Percentiles rank a stretch among this genome's conserved stretches.
Conservation (phyloP, 2,888 invertebrate genomes). For the Stenchaetothrips biformis region DNA sequence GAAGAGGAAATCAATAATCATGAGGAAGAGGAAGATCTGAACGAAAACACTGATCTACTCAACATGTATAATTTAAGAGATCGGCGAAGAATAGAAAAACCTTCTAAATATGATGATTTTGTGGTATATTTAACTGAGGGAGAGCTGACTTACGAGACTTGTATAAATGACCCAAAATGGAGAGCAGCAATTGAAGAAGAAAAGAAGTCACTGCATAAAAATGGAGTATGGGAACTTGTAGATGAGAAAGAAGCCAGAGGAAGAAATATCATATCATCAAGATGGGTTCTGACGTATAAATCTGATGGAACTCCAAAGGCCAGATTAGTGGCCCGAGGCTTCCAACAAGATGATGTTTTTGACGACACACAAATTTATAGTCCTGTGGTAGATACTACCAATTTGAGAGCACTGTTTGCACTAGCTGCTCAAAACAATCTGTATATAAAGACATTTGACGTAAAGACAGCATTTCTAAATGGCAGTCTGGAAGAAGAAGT, state of each 20-base stretch:
- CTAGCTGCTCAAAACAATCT: constrained; percentile 23
- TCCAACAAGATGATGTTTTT: constrained; percentile 31
- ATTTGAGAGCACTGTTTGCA: constrained; percentile 30
- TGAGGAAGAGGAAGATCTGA: too few species aligned
- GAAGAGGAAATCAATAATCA: too few species aligned
- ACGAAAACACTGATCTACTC: too few species aligned
- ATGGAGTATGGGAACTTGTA: constrained; percentile 15
- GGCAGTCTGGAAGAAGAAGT: constrained; percentile 32
- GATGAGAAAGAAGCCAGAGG: too few species aligned
- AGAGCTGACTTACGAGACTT: neutral
- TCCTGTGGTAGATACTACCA: constrained; percentile 31
- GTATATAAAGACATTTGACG: constrained; percentile 33
- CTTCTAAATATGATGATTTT: neutral
- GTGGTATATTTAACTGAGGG: too few species aligned
- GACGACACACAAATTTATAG: constrained; percentile 33
- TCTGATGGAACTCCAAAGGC: constrained; percentile 32
- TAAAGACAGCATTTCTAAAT: constrained; percentile 34
- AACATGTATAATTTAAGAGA: too few species aligned
- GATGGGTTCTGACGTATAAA: constrained; percentile 28
- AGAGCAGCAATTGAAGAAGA: neutral
- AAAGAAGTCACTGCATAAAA: neutral
- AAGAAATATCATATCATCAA: neutral
- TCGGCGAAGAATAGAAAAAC: neutral
- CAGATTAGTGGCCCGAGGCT: constrained; percentile 33
- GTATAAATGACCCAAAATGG: neutral